Evolutionary conservation across 2,113 vertebrate species (phyloP), one percentile per base, ranked within the genome.

Genomic region (Leiothrix lutea): DNA sequence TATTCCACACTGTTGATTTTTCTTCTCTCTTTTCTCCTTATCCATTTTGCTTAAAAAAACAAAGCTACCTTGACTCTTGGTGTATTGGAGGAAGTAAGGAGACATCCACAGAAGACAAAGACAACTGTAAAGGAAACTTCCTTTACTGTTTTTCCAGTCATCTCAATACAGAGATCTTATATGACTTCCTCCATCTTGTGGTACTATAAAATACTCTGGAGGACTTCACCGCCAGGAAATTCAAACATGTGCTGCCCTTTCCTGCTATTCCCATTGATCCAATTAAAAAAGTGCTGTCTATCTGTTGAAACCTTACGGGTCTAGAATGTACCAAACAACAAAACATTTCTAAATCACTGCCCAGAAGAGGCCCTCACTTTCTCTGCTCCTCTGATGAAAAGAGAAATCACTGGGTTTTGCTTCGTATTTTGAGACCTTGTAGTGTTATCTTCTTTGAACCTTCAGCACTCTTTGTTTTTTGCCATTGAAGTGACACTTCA

Each of bases 401-500:
- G 4, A 16, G 47, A 72, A 92, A 60, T 73, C 9, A 26, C 7
- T 33, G 35, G 44, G 56, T 15, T 93, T 64, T 86, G 47, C 82
- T 90, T 84, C 83, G 42, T 62, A 38, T 93, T 93, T 97, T 71
- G 60, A 84, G 79, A 90, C 74, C 72, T 83, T 84, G 72, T 33
- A 86, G 56, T 0, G 3, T 93, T 83, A 88, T 78, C 60, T 86
- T 64, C 64, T 90, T 84, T 90, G 82, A 95, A 88, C 80, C 73
- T 78, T 67, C 9, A 0, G n/a, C 60, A 35, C 28, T 71, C 82
- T 88, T 75, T 81, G 79, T 70, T 92, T 88, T 93, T 57, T 19
- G 7, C 47, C 2, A 4, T 67, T 6, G 3, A 80, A 88, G 61
- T 74, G 93, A 88, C 81, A 93, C 38, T 50, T 67, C 74, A 88